These are phyloP conservation scores for Gastrophryne carolinensis DNA, from an alignment of 2,797 vertebrate genomes.

Conservation along the genomic window DNA sequence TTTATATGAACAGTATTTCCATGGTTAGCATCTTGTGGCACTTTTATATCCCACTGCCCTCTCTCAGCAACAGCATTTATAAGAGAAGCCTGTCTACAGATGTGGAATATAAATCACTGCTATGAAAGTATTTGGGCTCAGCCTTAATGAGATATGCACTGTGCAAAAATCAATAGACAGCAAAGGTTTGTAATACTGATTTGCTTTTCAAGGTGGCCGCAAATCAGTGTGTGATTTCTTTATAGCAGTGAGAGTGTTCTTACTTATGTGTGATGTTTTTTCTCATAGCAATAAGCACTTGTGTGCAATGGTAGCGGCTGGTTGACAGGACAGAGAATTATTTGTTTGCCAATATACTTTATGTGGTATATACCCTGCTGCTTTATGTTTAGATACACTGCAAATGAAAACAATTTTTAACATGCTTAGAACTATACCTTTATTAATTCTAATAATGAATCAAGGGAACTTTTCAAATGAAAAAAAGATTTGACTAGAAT, in stretches of 20 bases:
- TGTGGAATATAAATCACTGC: slow-evolving; percentile 34
- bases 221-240: slow-evolving; percentile 38
- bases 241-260: background rate
- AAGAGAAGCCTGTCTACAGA: slow-evolving; percentile 3
- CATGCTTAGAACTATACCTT: too few relatives aligned
- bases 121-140: slow-evolving; percentile 35
- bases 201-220: slow-evolving; percentile 17
- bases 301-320: slow-evolving; percentile 18
- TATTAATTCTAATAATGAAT: too few relatives aligned
- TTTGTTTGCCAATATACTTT: slow-evolving; percentile 41
- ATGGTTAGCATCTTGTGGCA: background rate
- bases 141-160: slow-evolving; percentile 40
- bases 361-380: too few relatives aligned
- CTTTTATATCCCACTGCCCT: background rate
- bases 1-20: background rate
- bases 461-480: too few relatives aligned
- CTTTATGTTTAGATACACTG: too few relatives aligned
- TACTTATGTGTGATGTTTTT: slow-evolving; percentile 32
- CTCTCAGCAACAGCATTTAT: background rate
- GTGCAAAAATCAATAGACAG: slow-evolving; percentile 35
- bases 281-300: slow-evolving; percentile 28
- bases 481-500: too few relatives aligned
- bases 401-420: too few relatives aligned
- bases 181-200: slow-evolving; percentile 29
- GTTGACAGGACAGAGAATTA: slow-evolving; percentile 34